Evolutionary conservation across 2,888 invertebrate genomes (phyloP).

Genomic region (Leptinotarsa juncta): DNA sequence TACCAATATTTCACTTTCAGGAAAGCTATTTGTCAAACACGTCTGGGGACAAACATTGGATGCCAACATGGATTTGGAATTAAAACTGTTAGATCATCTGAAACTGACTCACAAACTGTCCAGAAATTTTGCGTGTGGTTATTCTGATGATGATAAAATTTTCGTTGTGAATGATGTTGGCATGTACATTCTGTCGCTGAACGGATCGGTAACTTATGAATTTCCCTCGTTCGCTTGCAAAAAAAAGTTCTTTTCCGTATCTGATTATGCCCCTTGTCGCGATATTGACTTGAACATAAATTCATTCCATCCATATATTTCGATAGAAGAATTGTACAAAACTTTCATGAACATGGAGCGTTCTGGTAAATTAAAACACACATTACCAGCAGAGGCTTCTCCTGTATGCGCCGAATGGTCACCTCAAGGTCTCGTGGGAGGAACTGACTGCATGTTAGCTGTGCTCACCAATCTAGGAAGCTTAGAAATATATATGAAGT

Average conservation of each 20-base stretch:
- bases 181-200: slow-evolving; percentile 56
- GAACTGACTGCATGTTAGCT: slow-evolving; percentile 54
- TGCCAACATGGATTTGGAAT: slow-evolving; percentile 45
- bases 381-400: slow-evolving; percentile 44
- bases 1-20: too few species aligned
- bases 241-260: slow-evolving; percentile 52
- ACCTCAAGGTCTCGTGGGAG: slow-evolving; percentile 53
- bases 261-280: slow-evolving; percentile 49
- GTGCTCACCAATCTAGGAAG: slow-evolving; percentile 56
- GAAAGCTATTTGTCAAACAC: background rate
- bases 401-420: slow-evolving; percentile 58
- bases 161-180: slow-evolving; percentile 56
- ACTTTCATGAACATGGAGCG: slow-evolving; percentile 53
- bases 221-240: slow-evolving; percentile 52
- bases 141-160: slow-evolving; percentile 58
- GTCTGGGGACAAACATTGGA: background rate
- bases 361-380: slow-evolving; percentile 51
- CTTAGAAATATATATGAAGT: slow-evolving; percentile 57
- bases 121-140: slow-evolving; percentile 55
- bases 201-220: slow-evolving; percentile 51
- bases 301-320: slow-evolving; percentile 51
- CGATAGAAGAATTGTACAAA: slow-evolving; percentile 55
- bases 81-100: slow-evolving; percentile 54
- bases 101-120: slow-evolving; percentile 51
- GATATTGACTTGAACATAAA: slow-evolving; percentile 55